Evolutionary conservation across 2,797 vertebrate species (phyloP).

Genomic region (Channa striata): DNA sequence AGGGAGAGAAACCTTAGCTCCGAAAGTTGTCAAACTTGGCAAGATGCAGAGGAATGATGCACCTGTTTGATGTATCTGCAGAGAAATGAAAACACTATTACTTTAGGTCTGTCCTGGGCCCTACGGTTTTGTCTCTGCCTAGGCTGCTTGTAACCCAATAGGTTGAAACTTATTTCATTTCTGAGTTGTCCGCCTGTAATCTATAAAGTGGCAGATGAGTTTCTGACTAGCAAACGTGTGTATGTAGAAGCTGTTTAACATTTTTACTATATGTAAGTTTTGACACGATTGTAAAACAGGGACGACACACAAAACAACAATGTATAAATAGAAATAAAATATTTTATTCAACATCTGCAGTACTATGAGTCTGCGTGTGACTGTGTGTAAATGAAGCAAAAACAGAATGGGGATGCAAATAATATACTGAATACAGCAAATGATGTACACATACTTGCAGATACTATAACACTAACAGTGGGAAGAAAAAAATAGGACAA

Average conservation of each 20-base stretch:
- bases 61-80: constrained; percentile 87
- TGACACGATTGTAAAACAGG: constrained; percentile 24
- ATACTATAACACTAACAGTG: constrained; percentile 35
- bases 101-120: constrained; percentile 52
- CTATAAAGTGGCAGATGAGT: constrained; percentile 45
- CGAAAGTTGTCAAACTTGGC: constrained; percentile 83
- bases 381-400: constrained; percentile 24
- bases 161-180: constrained; percentile 59
- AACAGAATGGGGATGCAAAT: constrained; percentile 32
- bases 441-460: constrained; percentile 50
- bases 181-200: constrained; percentile 37
- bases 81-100: constrained; percentile 86
- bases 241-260: constrained; percentile 2
- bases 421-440: constrained; percentile 47
- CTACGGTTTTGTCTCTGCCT: constrained; percentile 40
- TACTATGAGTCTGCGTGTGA: constrained; percentile 31
- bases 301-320: constrained; percentile 51
- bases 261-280: background rate
- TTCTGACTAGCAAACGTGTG: constrained; percentile 33
- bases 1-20: constrained; percentile 76
- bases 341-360: constrained; percentile 58
- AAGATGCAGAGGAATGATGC: constrained; percentile 84
- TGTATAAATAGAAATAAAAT: constrained; percentile 52
- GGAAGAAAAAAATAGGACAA: constrained; percentile 34
- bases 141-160: constrained; percentile 45